phyloP scores from a whole-genome alignment of 1,140 invertebrate species.

The Aricia agestis region DNA sequence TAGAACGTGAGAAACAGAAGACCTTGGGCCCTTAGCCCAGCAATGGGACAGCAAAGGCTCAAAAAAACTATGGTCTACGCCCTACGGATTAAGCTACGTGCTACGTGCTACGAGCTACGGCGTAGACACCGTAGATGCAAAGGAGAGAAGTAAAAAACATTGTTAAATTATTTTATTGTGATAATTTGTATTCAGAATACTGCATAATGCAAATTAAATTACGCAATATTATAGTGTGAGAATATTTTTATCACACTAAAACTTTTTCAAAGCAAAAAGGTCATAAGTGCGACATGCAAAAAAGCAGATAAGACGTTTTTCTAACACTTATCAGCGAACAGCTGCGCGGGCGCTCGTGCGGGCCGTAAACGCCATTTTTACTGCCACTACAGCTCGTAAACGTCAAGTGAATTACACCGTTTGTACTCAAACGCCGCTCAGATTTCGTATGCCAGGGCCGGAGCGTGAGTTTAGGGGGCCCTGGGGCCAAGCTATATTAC shows the following conservation, averaged over 20 bases:
- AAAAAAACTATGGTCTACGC: too few species aligned
- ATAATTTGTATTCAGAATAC: too few species aligned
- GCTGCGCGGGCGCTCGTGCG: conserved; percentile 46
- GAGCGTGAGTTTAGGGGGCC: conserved; percentile 31
- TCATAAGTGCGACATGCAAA: background rate
- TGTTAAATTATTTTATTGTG: too few species aligned
- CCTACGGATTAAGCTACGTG: too few species aligned
- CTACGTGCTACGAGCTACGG: too few species aligned
- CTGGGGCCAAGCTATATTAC: too few species aligned
- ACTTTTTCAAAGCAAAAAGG: background rate
- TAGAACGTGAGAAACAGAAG: too few species aligned
- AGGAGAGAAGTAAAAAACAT: too few species aligned
- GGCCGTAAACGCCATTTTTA: conserved; percentile 74
- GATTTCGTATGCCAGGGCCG: conserved; percentile 69
- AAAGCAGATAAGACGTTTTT: conserved; percentile 12
- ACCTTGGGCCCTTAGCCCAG: too few species aligned
- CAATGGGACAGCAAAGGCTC: too few species aligned
- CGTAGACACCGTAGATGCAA: too few species aligned
- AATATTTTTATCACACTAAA: background rate
- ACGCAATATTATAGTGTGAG: background rate
- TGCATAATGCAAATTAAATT: background rate
- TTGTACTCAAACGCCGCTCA: conserved; percentile 71
- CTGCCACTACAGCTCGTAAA: conserved; percentile 73
- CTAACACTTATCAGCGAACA: conserved; percentile 27
- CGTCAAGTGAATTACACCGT: conserved; percentile 70